A percentile compares a stretch with the other conserved stretches of the same genome.
These are phyloP conservation scores for Caracal caracal DNA, from an alignment of 2,113 vertebrate genomes.

Conservation along the genomic window DNA sequence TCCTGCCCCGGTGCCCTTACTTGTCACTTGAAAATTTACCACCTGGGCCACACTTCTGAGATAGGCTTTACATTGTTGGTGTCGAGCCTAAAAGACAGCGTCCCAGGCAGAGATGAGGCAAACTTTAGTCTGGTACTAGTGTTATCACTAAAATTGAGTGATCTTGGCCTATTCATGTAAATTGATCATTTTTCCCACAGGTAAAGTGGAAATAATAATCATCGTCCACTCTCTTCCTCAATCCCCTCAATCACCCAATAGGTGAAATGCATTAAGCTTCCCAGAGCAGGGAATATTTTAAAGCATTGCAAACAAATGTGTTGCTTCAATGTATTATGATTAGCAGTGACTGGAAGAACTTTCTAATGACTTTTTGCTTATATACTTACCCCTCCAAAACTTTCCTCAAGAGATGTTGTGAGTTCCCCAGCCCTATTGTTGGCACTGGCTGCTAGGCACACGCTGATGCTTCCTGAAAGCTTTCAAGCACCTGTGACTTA, in stretches of 20 bases:
- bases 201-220: not conserved
- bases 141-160: not conserved
- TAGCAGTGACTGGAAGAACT: not conserved
- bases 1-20: not conserved
- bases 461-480: not conserved
- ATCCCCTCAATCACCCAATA: not conserved
- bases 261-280: not conserved
- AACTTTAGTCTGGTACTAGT: not conserved
- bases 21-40: not conserved
- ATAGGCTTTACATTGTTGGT: not conserved
- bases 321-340: not conserved
- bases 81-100: not conserved
- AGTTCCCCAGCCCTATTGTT: no score
- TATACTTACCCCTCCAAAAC: not conserved
- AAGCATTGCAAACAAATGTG: not conserved
- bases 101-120: not conserved
- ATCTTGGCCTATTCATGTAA: not conserved
- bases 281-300: not conserved
- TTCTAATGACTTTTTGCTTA: not conserved
- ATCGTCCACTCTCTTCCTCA: no score
- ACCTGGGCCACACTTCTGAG: not conserved
- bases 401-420: not conserved
- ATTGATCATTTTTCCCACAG: not conserved
- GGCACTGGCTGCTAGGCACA: not conserved
- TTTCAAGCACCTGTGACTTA: not conserved